Conservation (phyloP, 2,888 invertebrate species). For the Phengaris alcon region DNA sequence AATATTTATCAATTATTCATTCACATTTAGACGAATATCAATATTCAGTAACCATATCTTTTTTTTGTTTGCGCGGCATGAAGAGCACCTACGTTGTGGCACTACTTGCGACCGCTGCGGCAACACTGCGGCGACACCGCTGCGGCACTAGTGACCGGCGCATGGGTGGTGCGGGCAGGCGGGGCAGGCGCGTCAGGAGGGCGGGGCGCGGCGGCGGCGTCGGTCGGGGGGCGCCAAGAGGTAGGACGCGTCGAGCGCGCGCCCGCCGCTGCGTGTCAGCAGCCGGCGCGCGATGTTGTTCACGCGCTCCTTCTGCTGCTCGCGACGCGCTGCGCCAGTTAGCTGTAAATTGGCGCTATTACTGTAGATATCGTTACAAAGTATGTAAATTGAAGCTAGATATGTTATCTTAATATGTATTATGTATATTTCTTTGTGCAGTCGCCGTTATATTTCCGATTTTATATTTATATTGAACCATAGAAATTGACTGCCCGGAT, state of each 20-base stretch:
- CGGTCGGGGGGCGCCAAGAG: constrained; percentile 54
- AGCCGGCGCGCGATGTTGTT: constrained; percentile 65
- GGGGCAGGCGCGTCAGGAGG: constrained; percentile 38
- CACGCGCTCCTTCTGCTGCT: constrained; percentile 62
- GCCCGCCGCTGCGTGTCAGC: constrained; percentile 53
- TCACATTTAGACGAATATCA: neutral
- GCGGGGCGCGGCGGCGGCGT: constrained; percentile 43
- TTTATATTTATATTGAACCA: too few relatives aligned
- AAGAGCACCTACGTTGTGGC: too few relatives aligned
- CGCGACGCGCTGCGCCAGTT: constrained; percentile 40
- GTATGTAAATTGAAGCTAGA: neutral
- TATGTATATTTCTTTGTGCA: too few relatives aligned
- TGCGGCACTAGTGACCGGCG: constrained; percentile 22
- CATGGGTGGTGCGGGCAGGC: constrained; percentile 26
- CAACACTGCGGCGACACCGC: constrained; percentile 18
- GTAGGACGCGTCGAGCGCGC: constrained; percentile 63
- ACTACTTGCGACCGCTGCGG: too few relatives aligned
- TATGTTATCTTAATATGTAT: too few relatives aligned
- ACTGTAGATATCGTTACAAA: neutral
- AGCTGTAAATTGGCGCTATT: neutral
- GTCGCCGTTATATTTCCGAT: too few relatives aligned
- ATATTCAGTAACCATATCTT: neutral
- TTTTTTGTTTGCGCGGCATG: neutral
- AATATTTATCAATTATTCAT: neutral
- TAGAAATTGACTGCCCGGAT: too few relatives aligned